Base-by-base conservation (phyloP, 2,113 vertebrate genomes). In the Galemys pyrenaicus region DNA sequence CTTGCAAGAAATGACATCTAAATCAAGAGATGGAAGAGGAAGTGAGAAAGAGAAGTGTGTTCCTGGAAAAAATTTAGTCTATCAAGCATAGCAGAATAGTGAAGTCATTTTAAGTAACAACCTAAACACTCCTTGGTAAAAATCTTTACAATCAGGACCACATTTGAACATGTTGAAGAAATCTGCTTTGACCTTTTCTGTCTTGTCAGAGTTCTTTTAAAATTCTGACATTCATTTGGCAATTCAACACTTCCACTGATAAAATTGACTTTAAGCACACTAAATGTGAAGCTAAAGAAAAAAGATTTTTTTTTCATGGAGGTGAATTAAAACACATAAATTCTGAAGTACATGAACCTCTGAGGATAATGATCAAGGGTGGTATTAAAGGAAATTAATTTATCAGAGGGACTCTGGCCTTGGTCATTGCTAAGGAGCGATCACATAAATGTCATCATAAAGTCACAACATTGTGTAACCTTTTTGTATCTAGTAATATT, bases 121-220 rank as follows among this genome's bases (percentile, higher is more conserved):
- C 80, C 92, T 93, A 93, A 96, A 95, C 91, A 96, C 54, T 81
- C 85, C 75, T n/a, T 95, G 86, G 67, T 96, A 97, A 97, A 97
- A 96, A 86, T 96, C 92, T 94, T 96, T 94, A 97, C 96, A 96
- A 97, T 96, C 93, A 95, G 93, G 94, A 96, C 90, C 94, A 96
- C 86, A 96, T 97, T 83, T 93, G 89, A 97, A 94, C 93, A 96
- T 68, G 54, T 80, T 95, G 87, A 94, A 95, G 95, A 96, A 96
- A 96, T 96, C 92, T 95, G 93, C 92, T 95, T 87, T 97, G 96
- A 96, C 97, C 97, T 97, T 97, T 97, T 96, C 92, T 93, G 75
- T 89, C 93, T 97, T 93, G 95, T 97, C 89, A 96, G 93, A 95
- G 96, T 95, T 97, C 80, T 91, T 96, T 96, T 77, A 19, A 94